phyloP scores from a whole-genome alignment of 2,113 vertebrate genomes.

The Callocephalon fimbriatum region DNA sequence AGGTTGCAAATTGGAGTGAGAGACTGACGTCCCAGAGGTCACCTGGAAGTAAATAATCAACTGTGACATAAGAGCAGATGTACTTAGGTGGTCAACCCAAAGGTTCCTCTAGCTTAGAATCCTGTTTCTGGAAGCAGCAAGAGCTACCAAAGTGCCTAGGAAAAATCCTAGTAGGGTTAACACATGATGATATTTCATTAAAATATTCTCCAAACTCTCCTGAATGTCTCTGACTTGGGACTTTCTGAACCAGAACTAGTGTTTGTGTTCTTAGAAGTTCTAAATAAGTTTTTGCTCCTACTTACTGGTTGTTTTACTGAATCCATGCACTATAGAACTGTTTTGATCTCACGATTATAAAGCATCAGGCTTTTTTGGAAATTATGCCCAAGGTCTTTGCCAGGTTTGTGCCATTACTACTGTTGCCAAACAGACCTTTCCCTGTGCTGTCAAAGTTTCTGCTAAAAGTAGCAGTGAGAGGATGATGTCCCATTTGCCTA shows the following conservation, averaged over 20 bases:
- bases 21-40: not conserved
- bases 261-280: not conserved
- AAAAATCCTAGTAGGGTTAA: not conserved
- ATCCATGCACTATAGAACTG: not conserved
- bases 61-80: not conserved
- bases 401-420: not conserved
- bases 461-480: not conserved
- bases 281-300: not conserved
- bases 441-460: not conserved
- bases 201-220: not conserved
- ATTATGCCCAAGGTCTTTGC: not conserved
- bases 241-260: not conserved
- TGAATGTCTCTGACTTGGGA: accelerated
- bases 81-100: not conserved
- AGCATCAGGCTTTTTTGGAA: not conserved
- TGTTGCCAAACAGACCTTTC: not conserved
- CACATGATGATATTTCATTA: not conserved
- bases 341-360: not conserved
- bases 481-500: not conserved
- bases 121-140: not conserved
- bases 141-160: not conserved
- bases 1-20: not conserved
- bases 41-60: not conserved
- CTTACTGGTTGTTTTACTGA: not conserved
- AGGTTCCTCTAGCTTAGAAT: not conserved